These are phyloP conservation scores for Lomographa bimaculata DNA, from an alignment of 2,888 invertebrate species.

Conservation along the genomic window DNA sequence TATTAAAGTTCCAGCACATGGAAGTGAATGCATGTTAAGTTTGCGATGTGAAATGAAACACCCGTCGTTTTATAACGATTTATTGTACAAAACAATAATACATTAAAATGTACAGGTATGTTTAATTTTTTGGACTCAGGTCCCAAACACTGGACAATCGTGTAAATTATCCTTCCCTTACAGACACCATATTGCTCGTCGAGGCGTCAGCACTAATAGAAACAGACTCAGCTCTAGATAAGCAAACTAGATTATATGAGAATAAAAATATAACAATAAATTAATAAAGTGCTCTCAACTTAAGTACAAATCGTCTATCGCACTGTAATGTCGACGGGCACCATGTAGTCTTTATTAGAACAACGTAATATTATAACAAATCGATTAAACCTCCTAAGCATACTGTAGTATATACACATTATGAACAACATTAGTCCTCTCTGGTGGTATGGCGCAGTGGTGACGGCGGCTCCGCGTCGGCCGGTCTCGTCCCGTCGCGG, in stretches of 20 bases:
- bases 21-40: too few species aligned
- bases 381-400: slow-evolving; percentile 82
- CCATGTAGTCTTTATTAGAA: slow-evolving; percentile 82
- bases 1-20: too few species aligned
- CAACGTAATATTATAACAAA: slow-evolving; percentile 81
- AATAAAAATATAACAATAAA: slow-evolving; percentile 82
- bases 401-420: slow-evolving; percentile 83
- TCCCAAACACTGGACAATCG: slow-evolving; percentile 81
- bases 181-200: slow-evolving; percentile 83
- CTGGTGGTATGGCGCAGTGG: slow-evolving; percentile 60
- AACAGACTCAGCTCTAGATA: slow-evolving; percentile 80
- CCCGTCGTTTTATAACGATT: slow-evolving; percentile 81
- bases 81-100: slow-evolving; percentile 85
- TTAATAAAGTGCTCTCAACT: slow-evolving; percentile 80
- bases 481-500: slow-evolving; percentile 38
- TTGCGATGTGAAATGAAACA: slow-evolving; percentile 58
- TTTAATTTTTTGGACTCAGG: slow-evolving; percentile 81
- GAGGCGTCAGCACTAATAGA: slow-evolving; percentile 82
- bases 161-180: slow-evolving; percentile 79
- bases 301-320: slow-evolving; percentile 82
- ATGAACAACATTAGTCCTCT: slow-evolving; percentile 78
- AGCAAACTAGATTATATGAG: slow-evolving; percentile 79
- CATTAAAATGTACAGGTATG: slow-evolving; percentile 85
- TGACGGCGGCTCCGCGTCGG: slow-evolving; percentile 37
- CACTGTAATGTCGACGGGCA: slow-evolving; percentile 82